Conservation (phyloP, 2,888 invertebrate genomes). For the Cataglyphis rosenhaueri region DNA sequence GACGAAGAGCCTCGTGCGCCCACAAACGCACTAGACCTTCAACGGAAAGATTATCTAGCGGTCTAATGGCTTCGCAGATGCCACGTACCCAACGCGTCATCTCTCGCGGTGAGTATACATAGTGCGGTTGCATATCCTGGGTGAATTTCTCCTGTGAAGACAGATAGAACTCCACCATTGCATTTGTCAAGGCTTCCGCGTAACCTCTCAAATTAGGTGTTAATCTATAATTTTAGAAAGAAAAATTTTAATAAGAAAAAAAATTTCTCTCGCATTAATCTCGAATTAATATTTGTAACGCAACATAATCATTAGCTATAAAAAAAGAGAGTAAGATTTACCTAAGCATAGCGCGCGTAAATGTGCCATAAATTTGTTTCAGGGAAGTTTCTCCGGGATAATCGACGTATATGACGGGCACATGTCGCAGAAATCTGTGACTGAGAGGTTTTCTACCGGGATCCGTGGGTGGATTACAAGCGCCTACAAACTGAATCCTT, state of each 20-base stretch:
- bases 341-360: conserved; percentile 98
- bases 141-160: conserved; percentile 99
- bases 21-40: conserved; percentile 99
- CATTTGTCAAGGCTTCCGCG: conserved; percentile 98
- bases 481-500: conserved; percentile 99
- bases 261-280: background rate
- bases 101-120: conserved; percentile 99
- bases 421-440: conserved; percentile 95
- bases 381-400: conserved; percentile 99
- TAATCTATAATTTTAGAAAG: conserved; percentile 86
- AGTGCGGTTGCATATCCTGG: conserved; percentile 99
- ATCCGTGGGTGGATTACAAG: conserved; percentile 99
- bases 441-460: conserved; percentile 98
- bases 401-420: conserved; percentile 99
- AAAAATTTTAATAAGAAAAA: background rate
- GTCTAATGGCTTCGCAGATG: conserved; percentile 99
- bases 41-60: conserved; percentile 95
- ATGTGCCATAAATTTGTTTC: conserved; percentile 99
- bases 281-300: background rate
- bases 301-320: background rate
- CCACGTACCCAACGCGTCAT: conserved; percentile 99
- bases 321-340: conserved; percentile 50
- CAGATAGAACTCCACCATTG: conserved; percentile 99
- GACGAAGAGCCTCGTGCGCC: conserved; percentile 99
- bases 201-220: conserved; percentile 96